Evolutionary conservation across 2,113 vertebrate species (phyloP).

Genomic region (Muscicapa adusta): DNA sequence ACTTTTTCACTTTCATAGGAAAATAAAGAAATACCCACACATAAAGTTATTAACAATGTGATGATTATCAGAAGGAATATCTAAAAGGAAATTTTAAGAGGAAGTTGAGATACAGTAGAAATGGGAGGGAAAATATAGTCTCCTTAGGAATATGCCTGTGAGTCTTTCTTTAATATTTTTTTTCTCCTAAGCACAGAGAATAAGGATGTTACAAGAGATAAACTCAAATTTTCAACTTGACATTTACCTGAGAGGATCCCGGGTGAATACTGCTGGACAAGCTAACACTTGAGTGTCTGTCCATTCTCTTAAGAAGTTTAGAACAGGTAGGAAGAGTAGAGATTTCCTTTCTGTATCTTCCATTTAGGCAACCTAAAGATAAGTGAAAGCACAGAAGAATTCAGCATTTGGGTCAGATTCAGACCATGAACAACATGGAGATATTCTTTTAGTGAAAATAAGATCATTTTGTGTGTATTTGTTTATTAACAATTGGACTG

Average conservation of each 20-base stretch:
- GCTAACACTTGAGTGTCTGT: neutral
- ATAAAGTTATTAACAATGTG: neutral
- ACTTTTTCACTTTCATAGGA: neutral
- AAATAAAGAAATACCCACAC: neutral
- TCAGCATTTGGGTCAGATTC: neutral
- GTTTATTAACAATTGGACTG: neutral
- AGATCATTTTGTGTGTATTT: neutral
- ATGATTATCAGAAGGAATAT: neutral
- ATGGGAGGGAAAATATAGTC: neutral
- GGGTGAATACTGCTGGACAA: neutral
- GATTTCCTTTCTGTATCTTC: neutral
- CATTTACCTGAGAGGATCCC: neutral
- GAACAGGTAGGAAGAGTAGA: neutral
- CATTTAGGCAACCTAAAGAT: neutral
- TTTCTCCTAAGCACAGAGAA: neutral
- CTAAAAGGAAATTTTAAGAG: neutral
- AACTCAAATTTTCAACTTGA: neutral
- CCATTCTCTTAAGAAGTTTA: neutral
- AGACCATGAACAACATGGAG: neutral
- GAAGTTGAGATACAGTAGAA: neutral
- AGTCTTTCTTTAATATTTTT: neutral
- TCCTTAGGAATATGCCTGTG: neutral
- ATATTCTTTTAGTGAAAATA: neutral
- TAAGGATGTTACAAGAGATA: neutral
- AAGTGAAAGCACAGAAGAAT: neutral